Base-by-base conservation (phyloP, 1,140 invertebrate species). In the Caenorhabditis brenneri region DNA sequence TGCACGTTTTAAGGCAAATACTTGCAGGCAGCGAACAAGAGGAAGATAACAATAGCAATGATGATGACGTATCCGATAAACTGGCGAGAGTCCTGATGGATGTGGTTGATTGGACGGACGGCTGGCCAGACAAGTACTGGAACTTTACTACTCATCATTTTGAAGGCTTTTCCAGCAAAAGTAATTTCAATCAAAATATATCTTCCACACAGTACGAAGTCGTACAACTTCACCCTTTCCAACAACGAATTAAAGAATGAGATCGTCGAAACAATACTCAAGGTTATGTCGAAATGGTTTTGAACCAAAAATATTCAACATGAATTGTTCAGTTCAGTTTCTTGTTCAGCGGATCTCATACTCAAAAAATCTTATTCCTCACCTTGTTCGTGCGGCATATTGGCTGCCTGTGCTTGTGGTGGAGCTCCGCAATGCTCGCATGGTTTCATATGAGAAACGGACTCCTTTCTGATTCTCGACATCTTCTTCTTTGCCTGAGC, bases 11-110 rank as follows among this genome's bases (percentile, higher is more conserved):
- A 85, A 78, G 84, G 49, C 29, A 85, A 42, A 53, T 85, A 85
- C 46, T 85, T 85, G 48, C 79, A 80, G 27, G 84, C 84, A 42
- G 80, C 84, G 84, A 85, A 85, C 31, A 81, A 27, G 12, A 85
- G 24, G 60, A 85, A 85, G 36, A 85, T 82, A 19, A 85, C 80
- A 19, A 85, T 31, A 12, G 84, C 84, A 42, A 85, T 85, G 31
- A 85, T 24, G 46, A 85, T 22, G 19, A 85, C 80, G 48, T 85
- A 85, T 22, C 84, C 84, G 33, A 85, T 81, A 80, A 85, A 85
- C 22, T 81, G 55, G 27, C 36, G 55, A 42, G 36, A 65, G 24
- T 85, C 79, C 42, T 81, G 84, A 27, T 80, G 79, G 27, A 85
- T 81, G 33, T 81, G 79, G n/a, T 81, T 74, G 55, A 49, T 31